Evolutionary conservation across 1,140 invertebrate genomes (phyloP).

Genomic region (Caenorhabditis briggsae): DNA sequence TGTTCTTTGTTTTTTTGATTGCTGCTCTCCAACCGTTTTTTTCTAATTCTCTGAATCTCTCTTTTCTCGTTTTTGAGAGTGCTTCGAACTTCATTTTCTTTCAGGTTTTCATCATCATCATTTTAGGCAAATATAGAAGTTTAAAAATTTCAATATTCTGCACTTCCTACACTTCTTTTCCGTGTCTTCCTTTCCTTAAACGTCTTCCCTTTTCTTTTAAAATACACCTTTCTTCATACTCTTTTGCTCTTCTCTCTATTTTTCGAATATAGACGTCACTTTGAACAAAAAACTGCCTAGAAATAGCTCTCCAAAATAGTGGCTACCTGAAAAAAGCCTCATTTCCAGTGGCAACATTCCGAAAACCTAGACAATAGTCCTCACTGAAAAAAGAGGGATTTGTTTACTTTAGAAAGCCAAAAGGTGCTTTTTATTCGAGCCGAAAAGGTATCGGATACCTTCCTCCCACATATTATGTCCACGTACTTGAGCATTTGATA

Average conservation of each 20-base stretch:
- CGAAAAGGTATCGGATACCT: slow-evolving; percentile 48
- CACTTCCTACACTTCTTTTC: no score
- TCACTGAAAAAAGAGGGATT: not conserved
- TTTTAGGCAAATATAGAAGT: not conserved
- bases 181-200: no score
- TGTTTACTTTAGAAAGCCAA: slow-evolving; percentile 34
- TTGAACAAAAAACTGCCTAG: not conserved
- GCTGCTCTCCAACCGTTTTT: not conserved
- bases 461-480: slow-evolving; percentile 37
- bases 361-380: not conserved
- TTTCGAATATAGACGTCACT: not conserved
- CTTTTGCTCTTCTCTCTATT: not conserved
- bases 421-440: not conserved
- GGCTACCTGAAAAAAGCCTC: no score
- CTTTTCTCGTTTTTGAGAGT: not conserved
- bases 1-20: slow-evolving; percentile 52
- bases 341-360: slow-evolving; percentile 36
- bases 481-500: slow-evolving; percentile 43
- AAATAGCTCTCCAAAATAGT: no score
- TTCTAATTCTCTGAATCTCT: slow-evolving; percentile 17
- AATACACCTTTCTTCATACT: not conserved
- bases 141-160: no score
- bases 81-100: slow-evolving; percentile 1
- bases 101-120: not conserved
- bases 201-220: not conserved